Base-by-base conservation (phyloP, 1,140 invertebrate genomes). In the Rhopalosiphum padi region DNA sequence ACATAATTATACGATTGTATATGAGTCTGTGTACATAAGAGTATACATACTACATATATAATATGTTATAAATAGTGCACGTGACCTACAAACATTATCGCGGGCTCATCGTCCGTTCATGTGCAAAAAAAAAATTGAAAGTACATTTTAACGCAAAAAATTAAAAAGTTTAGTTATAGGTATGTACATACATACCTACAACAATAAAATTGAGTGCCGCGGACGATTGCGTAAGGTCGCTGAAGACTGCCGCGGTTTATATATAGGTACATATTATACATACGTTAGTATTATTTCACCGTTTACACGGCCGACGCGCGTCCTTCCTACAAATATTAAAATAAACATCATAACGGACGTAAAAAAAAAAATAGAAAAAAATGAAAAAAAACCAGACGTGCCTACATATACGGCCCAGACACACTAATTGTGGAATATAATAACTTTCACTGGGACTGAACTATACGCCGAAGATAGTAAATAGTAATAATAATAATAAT, bases 381-480 rank as follows among this genome's bases (percentile, higher is more conserved):
- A 41, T 46, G 9, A 25, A 11, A 48, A 48, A 48, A 85, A 41
- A 43, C 37, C 41, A 85, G 37, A 41, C 22, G 83, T 43, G 41
- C 82, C 51, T 60, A 68, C 30, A 30, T 77, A 77, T 77, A 77
- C 60, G 30, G 85, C 25, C 2, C 23, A 43, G 11, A 46, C 37
- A 9, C 48, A 55, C 48, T 89, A 88, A 88, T 88, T 88, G n/a
- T 53, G 15, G 35, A 60, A n/a, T 60, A 89, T 55, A 89, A 60
- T 83, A 51, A 92, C 91, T 92, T 92, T 92, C 91, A 92, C 91
- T 41, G 82, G 25, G 68, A 41, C 51, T 25, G 83, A 43, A 22
- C 60, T 77, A 2, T 77, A 77, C 46, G 87, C 46, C 87, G n/a
- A 22, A 51, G 21, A 22, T 41, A 51, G 60, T 77, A n/a, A 68